These are phyloP conservation scores for Sebastolobus altivelis DNA, from an alignment of 2,797 vertebrate species.

Conservation along the genomic window DNA sequence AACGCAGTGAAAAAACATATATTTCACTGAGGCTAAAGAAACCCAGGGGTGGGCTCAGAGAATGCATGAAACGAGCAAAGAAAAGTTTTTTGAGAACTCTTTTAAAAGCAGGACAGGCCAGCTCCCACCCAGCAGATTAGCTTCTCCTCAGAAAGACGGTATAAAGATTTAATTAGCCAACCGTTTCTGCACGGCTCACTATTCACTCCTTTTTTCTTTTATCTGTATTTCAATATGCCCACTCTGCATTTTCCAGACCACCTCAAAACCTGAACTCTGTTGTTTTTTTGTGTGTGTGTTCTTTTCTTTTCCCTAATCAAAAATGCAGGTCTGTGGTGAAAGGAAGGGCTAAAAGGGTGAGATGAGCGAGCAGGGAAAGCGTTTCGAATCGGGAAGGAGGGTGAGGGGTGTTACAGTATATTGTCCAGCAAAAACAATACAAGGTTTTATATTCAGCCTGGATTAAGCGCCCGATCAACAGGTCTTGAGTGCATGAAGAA, in stretches of 20 bases:
- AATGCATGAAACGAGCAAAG: slow-evolving; percentile 71
- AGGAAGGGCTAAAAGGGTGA: slow-evolving; percentile 40
- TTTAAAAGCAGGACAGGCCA: slow-evolving; percentile 65
- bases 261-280: slow-evolving; percentile 70
- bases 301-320: slow-evolving; percentile 59
- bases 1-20: slow-evolving; percentile 37
- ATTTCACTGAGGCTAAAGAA: slow-evolving; percentile 52
- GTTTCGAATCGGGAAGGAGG: slow-evolving; percentile 28
- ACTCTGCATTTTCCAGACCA: slow-evolving; percentile 82
- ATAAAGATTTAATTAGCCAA: slow-evolving; percentile 85
- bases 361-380: slow-evolving; percentile 42
- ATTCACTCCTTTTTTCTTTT: slow-evolving; percentile 77
- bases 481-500: slow-evolving; percentile 41
- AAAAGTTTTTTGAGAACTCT: slow-evolving; percentile 67
- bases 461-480: slow-evolving; percentile 58
- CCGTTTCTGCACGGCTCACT: slow-evolving; percentile 52
- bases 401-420: slow-evolving; percentile 56
- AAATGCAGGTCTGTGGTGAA: slow-evolving; percentile 61
- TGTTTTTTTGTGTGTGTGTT: slow-evolving; percentile 44
- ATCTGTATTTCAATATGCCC: slow-evolving; percentile 82
- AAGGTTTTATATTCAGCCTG: slow-evolving; percentile 48
- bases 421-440: slow-evolving; percentile 64
- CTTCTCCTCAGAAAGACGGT: slow-evolving; percentile 72
- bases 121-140: slow-evolving; percentile 75
- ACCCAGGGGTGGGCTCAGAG: slow-evolving; percentile 68